Evolutionary conservation across 2,888 invertebrate genomes (phyloP).

Genomic region (Mimumesa dahlbomi): DNA sequence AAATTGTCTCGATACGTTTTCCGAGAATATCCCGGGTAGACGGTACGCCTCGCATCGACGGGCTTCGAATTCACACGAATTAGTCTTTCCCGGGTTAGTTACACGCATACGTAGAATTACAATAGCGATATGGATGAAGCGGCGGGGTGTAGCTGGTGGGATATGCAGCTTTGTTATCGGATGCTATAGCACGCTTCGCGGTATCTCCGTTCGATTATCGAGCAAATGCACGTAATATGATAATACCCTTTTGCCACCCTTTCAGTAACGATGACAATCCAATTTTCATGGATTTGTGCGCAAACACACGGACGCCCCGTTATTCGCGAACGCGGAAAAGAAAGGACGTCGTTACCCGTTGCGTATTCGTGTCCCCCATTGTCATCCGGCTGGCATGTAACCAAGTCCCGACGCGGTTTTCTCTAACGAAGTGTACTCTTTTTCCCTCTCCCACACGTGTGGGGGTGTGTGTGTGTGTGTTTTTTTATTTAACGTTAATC

Average conservation of each 20-base stretch:
- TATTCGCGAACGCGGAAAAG: constrained; percentile 19
- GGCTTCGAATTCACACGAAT: too few species aligned
- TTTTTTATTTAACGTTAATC: constrained; percentile 29
- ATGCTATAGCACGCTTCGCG: constrained; percentile 5
- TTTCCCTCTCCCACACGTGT: too few species aligned
- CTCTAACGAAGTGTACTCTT: constrained; percentile 23
- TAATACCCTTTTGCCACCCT: constrained; percentile 24
- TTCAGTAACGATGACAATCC: constrained; percentile 23
- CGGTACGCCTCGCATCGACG: too few species aligned
- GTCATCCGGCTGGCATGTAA: constrained; percentile 8
- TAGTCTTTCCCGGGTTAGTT: too few species aligned
- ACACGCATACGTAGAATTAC: not conserved
- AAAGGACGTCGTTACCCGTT: too few species aligned
- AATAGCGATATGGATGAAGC: constrained; percentile 1
- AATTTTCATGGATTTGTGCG: constrained; percentile 38
- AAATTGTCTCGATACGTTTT: too few species aligned
- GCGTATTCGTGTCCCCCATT: constrained; percentile 13
- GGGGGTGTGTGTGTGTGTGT: too few species aligned
- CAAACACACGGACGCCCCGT: constrained; percentile 26
- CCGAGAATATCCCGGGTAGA: too few species aligned
- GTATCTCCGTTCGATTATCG: constrained; percentile 25
- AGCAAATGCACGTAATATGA: constrained; percentile 28
- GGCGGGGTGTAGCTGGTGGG: too few species aligned
- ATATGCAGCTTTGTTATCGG: constrained; percentile 14
- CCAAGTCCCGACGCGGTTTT: constrained; percentile 26